Base-by-base conservation (phyloP, 2,888 invertebrate genomes). In the Mythimna loreyi region DNA sequence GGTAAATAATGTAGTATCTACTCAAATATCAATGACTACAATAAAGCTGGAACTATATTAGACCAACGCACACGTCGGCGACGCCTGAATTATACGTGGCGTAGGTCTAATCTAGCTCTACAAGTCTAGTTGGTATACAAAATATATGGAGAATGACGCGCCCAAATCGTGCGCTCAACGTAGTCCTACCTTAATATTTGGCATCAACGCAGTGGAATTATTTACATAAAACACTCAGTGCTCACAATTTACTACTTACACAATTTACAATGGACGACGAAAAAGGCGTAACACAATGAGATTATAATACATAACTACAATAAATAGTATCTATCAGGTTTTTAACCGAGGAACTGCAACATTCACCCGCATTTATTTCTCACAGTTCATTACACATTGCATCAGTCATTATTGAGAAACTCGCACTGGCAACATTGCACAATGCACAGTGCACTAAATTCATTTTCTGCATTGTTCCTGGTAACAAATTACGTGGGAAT, bases 281-380 rank as follows among this genome's bases (percentile, higher is more conserved):
- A 78, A 65, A 72, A 79, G 82, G 74, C 75, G 72, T 78, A 81
- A 82, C 72, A 81, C 67, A 73, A 81, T 77, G 78, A 83, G 81
- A 85, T 86, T 86, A 68, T 66, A 71, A 57, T 67, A 75, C 80
- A 75, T 49, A 67, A 36, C 68, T 78, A 80, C 61, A 81, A 84
- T 86, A 86, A 85, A 85, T 86, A 86, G 64, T 74, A 72, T 72
- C 72, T 77, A 82, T 79, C 61, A 80, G 76, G 75, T 81, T 80
- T 80, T 67, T 77, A 85, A 82, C 74, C 78, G 70, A 87, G 86
- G 86, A 89, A 88, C 86, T 80, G 77, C 61, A 76, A 75, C 72
- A 83, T 78, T 79, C 78, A 78, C 78, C 78, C 81, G 80, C 81
- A 83, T 80, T 76, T 55, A 83, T 73, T 73, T 73, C 73, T 80